Conservation (phyloP, 2,888 invertebrate genomes). For the Xylota sylvarum region DNA sequence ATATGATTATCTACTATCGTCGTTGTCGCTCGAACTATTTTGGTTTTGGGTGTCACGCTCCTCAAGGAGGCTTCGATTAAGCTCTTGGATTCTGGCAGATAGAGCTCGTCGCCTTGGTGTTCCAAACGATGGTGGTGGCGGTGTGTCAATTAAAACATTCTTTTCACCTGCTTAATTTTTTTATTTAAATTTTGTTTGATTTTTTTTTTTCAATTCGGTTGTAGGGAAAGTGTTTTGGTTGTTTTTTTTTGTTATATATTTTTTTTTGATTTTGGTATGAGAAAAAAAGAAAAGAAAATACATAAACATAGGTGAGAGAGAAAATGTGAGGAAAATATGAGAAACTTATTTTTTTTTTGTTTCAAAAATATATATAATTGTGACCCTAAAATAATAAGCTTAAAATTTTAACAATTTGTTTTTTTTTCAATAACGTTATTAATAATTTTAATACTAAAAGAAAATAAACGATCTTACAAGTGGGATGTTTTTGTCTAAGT, state of each 20-base stretch:
- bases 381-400: slow-evolving; percentile 74
- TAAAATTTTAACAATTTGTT: slow-evolving; percentile 63
- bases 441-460: slow-evolving; percentile 64
- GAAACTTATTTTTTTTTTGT: slow-evolving; percentile 38
- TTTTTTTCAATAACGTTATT: slow-evolving; percentile 30
- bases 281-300: slow-evolving; percentile 82
- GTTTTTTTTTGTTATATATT: slow-evolving; percentile 61
- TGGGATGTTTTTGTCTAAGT: slow-evolving; percentile 66
- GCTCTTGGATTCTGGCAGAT: slow-evolving; percentile 84
- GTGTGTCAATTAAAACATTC: slow-evolving; percentile 92
- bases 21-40: slow-evolving; percentile 84
- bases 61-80: slow-evolving; percentile 84
- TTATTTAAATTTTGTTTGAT: slow-evolving; percentile 38
- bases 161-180: slow-evolving; percentile 89
- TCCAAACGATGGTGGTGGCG: slow-evolving; percentile 85
- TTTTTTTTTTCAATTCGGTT: slow-evolving; percentile 55
- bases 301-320: slow-evolving; percentile 73
- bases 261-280: slow-evolving; percentile 73
- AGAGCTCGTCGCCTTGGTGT: slow-evolving; percentile 84
- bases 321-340: slow-evolving; percentile 73
- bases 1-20: slow-evolving; percentile 82
- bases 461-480: slow-evolving; percentile 64
- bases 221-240: slow-evolving; percentile 64
- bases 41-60: slow-evolving; percentile 83
- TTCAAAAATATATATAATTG: slow-evolving; percentile 42